Conservation (phyloP, 1,140 invertebrate genomes). For the Temnothorax nylanderi region DNA sequence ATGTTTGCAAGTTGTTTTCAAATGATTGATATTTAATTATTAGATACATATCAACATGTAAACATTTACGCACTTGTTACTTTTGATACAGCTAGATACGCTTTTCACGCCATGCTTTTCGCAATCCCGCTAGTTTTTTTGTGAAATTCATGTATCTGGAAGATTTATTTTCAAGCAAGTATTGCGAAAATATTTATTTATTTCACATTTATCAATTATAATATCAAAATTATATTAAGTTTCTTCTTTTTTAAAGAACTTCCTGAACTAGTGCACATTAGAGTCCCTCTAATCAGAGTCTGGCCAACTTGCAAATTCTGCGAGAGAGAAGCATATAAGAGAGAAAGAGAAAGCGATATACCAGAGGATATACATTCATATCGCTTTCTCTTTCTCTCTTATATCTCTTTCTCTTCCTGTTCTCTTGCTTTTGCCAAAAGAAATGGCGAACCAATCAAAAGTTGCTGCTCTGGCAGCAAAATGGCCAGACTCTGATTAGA, state of each 20-base stretch:
- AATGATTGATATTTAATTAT: not conserved
- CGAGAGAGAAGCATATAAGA: no score
- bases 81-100: not conserved
- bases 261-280: no score
- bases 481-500: no score
- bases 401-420: no score
- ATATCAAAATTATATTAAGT: not conserved
- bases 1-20: not conserved
- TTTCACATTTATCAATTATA: not conserved
- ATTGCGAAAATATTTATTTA: slow-evolving; percentile 27
- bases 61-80: not conserved
- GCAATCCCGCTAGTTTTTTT: not conserved
- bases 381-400: no score
- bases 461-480: no score
- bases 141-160: not conserved
- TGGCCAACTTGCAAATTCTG: no score
- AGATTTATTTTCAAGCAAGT: not conserved
- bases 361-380: not conserved
- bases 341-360: no score
- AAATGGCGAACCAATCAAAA: no score
- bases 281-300: no score
- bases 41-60: not conserved
- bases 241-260: not conserved
- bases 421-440: no score
- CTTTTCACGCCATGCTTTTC: slow-evolving; percentile 2